A percentile compares a stretch with the other conserved stretches of the same genome.
Conservation (phyloP, 2,888 invertebrate species). For the Pollenia amentaria region DNA sequence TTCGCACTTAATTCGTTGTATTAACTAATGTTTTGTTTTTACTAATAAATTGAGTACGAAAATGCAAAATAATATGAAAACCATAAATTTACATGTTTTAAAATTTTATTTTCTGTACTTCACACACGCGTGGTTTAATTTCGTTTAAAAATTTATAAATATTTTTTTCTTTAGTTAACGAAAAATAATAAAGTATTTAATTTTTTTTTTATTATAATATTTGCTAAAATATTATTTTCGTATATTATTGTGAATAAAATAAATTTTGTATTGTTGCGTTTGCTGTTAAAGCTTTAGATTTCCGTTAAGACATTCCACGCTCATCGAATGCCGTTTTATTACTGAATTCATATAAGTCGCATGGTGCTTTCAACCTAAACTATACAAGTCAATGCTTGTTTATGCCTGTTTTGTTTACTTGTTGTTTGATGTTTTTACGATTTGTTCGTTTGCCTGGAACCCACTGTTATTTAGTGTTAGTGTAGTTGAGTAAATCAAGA, state of each 20-base stretch:
- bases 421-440: constrained; percentile 41
- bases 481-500: constrained; percentile 39
- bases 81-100: constrained; percentile 52
- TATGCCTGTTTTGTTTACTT: constrained; percentile 50
- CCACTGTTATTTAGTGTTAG: constrained; percentile 23
- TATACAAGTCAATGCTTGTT: constrained; percentile 49
- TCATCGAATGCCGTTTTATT: constrained; percentile 82
- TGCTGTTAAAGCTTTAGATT: constrained; percentile 50
- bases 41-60: constrained; percentile 27
- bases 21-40: constrained; percentile 62
- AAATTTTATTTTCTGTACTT: constrained; percentile 10
- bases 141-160: constrained; percentile 10
- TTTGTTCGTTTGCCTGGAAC: constrained; percentile 18
- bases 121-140: constrained; percentile 39
- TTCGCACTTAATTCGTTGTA: constrained; percentile 58
- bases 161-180: not conserved
- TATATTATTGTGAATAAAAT: not conserved
- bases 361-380: constrained; percentile 57
- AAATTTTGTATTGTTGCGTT: constrained; percentile 8
- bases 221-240: constrained; percentile 1
- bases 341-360: constrained; percentile 78
- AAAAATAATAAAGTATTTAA: constrained; percentile 14
- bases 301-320: constrained; percentile 76
- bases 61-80: constrained; percentile 25
- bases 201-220: not conserved